These are phyloP conservation scores for Metacarcinus magister DNA, from an alignment of 2,888 invertebrate genomes.

Conservation along the genomic window DNA sequence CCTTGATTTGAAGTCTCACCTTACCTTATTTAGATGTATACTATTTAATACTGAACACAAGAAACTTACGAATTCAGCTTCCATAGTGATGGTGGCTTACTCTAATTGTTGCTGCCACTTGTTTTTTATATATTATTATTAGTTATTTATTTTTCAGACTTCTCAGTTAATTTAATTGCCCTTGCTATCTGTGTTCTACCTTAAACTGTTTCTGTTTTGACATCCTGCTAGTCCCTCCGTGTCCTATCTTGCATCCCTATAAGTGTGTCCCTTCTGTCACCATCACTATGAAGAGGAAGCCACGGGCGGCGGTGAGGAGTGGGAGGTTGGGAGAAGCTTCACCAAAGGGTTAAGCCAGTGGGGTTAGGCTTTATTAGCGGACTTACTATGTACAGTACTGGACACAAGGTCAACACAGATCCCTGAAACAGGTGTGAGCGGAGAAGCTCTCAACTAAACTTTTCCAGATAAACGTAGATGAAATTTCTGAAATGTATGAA, in stretches of 20 bases:
- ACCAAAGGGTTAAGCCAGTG: constrained; percentile 65
- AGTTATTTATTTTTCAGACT: no score
- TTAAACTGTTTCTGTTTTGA: no score
- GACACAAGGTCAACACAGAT: constrained; percentile 80
- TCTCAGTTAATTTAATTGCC: not conserved
- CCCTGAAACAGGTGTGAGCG: constrained; percentile 81
- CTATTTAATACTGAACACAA: no score
- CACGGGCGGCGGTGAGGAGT: not conserved
- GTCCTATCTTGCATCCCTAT: not conserved
- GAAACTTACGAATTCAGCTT: no score
- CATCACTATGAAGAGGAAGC: not conserved
- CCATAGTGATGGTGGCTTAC: no score
- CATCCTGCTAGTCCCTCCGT: no score
- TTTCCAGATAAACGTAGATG: constrained; percentile 53
- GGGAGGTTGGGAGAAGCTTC: not conserved
- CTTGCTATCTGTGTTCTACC: no score
- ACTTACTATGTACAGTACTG: constrained; percentile 80
- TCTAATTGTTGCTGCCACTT: no score
- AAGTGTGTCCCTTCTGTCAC: not conserved
- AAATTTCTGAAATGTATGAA: constrained; percentile 60
- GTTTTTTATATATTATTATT: no score
- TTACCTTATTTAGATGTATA: no score
- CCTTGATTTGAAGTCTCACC: no score
- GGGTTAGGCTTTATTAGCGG: constrained; percentile 79
- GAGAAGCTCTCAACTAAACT: constrained; percentile 72